Base-by-base conservation (phyloP, 1,140 invertebrate genomes). In the Trichoplusia ni region DNA sequence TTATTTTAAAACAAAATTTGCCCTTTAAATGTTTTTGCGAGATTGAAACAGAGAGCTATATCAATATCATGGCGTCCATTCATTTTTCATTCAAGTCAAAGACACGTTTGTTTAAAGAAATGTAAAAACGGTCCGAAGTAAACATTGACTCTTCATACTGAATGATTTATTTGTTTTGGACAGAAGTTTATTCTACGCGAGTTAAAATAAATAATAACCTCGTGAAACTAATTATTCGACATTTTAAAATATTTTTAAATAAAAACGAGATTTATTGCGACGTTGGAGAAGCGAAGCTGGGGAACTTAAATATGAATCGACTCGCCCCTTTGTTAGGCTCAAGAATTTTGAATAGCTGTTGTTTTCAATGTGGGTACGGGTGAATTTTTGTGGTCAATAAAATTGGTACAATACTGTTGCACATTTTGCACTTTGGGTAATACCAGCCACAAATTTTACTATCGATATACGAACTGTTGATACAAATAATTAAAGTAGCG, bases 161-260 rank as follows among this genome's bases (percentile, higher is more conserved):
- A 67, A 49, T 69, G 74, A 79, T 79, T 79, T 77, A 75, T 77
- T 66, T 47, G 65, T 64, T 61, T 53, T 62, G 37, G 16, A 53
- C 33, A 13, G 7, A 8, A 19, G 49, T n/a, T 9, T 5, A 6
- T 35, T 33, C 6, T 18, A 38, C 11, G 49, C 8, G 19, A 54
- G 47, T 40, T 29, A 5, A 56, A 42, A 64, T 66, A 40, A 63
- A 63, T 58, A 51, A 64, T 64, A 69, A 79, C 16, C 46, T 71
- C 64, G 18, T 25, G 66, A 67, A 72, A 65, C 46, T 67, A 73
- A 72, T 70, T 64, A 71, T 51, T 51, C n/a, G 25, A n/a, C n/a
- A n/a, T n/a, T n/a, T n/a, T n/a, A n/a, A n/a, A n/a, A 23, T n/a
- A 19, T 40, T 21, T 16, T 42, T 19, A 60, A 71, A 63, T 54